Conservation (phyloP, 2,888 invertebrate genomes). For the Leptinotarsa tumamoca region DNA sequence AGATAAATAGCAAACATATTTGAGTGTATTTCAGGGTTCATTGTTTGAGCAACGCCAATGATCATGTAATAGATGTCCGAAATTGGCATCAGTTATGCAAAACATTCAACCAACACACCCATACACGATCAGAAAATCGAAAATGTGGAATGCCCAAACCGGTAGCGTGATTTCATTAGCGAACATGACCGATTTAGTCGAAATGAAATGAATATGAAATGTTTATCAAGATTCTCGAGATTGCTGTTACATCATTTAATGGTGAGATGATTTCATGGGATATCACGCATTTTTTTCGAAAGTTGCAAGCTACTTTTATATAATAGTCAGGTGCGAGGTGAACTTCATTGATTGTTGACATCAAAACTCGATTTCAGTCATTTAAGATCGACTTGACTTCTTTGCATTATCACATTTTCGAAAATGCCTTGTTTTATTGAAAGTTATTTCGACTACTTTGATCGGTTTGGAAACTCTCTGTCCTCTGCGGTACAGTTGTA, state of each 20-base stretch:
- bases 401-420: no score
- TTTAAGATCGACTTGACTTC: no score
- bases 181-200: not conserved
- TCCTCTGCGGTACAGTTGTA: no score
- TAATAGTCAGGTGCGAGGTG: not conserved
- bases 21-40: not conserved
- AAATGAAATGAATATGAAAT: not conserved
- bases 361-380: not conserved
- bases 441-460: no score
- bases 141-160: slow-evolving; percentile 25
- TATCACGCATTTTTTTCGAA: not conserved
- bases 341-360: not conserved
- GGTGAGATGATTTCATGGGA: not conserved
- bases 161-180: slow-evolving; percentile 22
- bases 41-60: slow-evolving; percentile 11
- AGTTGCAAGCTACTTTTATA: not conserved
- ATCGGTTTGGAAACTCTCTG: no score
- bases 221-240: slow-evolving; percentile 2
- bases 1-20: not conserved
- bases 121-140: slow-evolving; percentile 22
- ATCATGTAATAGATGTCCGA: slow-evolving; percentile 15
- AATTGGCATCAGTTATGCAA: slow-evolving; percentile 23
- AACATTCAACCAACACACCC: slow-evolving; percentile 21
- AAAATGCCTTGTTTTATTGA: no score
- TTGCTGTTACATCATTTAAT: slow-evolving; percentile 9